Evolutionary conservation across 1,140 invertebrate genomes (phyloP), one percentile per base, ranked within the genome.

Genomic region (Drosophila orosa): DNA sequence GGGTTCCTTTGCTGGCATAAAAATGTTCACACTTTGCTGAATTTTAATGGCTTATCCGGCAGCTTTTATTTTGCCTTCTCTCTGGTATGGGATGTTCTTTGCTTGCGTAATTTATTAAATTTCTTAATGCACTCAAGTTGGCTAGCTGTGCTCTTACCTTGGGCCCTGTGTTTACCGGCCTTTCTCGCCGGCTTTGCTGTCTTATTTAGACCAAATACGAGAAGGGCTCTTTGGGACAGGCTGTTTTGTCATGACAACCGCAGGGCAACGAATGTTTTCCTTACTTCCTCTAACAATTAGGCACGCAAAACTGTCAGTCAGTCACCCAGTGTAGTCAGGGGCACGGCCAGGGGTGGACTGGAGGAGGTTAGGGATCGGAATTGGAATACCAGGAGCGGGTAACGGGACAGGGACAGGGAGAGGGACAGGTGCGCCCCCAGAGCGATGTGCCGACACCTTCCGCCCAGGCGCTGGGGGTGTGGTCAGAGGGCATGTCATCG

Each of bases 241-340:
- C 17, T 39, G 24, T n/a, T 33, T 39, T 61, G 69, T 22, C 68
- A 73, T 55, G 48, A 35, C 58, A 74, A 74, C 71, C 35, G 45
- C 44, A 71, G 54, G 69, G 37, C 59, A 74, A 58, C 58, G 44
- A 61, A 77, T 77, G 57, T 61, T 82, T 78, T 74, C 69, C 47
- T 50, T 55, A 35, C 62, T 63, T 72, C 48, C 73, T 58, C 75
- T 79, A 67, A 78, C 84, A 86, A 83, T 86, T 82, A 76, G 79
- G 84, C 75, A 79, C 83, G 71, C 83, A 87, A 45, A 57, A 57
- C 67, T 35, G 65, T 57, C 66, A 69, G 66, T 67, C 45, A 55
- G 63, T 67, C 42, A 62, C 27, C 33, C 24, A 17, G 19, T 13
- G 40, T 44, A 44, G n/a, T 61, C 59, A 63, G 59, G 45, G 65